Base-by-base conservation (phyloP, 1,140 invertebrate genomes). In the Penaeus vannamei region DNA sequence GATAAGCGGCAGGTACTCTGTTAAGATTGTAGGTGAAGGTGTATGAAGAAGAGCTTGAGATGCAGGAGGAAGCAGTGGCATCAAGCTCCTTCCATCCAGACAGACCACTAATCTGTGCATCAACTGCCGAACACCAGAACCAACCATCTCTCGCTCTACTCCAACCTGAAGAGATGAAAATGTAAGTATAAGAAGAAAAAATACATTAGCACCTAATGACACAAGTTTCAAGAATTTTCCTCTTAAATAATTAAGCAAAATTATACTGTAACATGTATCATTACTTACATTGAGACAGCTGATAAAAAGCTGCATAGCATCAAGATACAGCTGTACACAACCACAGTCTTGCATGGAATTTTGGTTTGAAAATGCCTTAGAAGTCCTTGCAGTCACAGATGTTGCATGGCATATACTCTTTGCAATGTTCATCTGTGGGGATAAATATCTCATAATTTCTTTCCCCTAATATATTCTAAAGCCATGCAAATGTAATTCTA, bases 21-120 rank as follows among this genome's bases (percentile, higher is more conserved):
- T 93, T 32, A 95, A 92, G 86, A 94, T 93, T 59, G 92, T 92
- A 10, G 93, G 92, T 91, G 94, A 94, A 22, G 93, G 93, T 64
- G 93, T 92, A 86, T 94, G 94, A 14, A 95, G 92, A 53, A 95
- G 92, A 82, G 92, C 92, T 90, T 94, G 93, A 36, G 95, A 93
- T 8, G 94, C 94, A 5, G 92, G 53, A 12, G 94, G 94, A 64
- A 95, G 92, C 89, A 94, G 94, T 0, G 94, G 94, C n/a, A 95
- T 90, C 22, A 95, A 92, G 91, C 95, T 94, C 53, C 93, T 66
- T 53, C 89, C 93, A 90, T 95, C 94, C 77, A 95, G 91, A 92
- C 95, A 95, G 29, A 95, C 94, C 14, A 95, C 94, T 93, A 95
- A 94, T 32, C 95, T 93, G 91, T 95, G 95, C 80, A 95, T 92